phyloP scores from a whole-genome alignment of 2,113 vertebrate species.

The Recurvirostra avosetta region DNA sequence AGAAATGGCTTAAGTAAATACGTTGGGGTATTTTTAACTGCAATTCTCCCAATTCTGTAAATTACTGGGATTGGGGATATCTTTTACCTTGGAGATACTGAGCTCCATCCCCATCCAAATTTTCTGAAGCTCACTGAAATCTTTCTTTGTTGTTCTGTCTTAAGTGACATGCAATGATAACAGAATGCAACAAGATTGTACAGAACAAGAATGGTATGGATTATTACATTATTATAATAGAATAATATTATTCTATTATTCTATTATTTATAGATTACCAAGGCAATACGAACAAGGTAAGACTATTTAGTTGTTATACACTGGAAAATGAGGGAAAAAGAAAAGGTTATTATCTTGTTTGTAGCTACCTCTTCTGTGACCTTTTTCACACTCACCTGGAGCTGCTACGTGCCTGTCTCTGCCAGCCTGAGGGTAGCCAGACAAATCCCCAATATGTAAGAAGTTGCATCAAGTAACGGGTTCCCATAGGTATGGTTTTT shows the following conservation, averaged over 20 bases:
- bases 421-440: neutral
- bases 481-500: neutral
- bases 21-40: neutral
- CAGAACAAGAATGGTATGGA: neutral
- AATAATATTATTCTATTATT: too few relatives aligned
- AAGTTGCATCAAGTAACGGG: neutral
- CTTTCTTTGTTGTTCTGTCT: neutral
- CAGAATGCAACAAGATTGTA: neutral
- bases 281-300: neutral
- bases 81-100: neutral
- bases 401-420: neutral
- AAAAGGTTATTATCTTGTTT: neutral
- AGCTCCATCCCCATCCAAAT: neutral
- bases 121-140: neutral
- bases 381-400: neutral
- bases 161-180: neutral
- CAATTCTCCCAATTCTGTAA: neutral
- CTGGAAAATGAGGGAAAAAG: fast-evolving
- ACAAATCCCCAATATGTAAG: neutral
- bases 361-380: neutral
- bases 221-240: too few relatives aligned
- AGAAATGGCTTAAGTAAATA: neutral
- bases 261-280: neutral
- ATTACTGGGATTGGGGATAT: neutral
- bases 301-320: neutral